Evolutionary conservation across 1,140 invertebrate species (phyloP).

Genomic region (Episyrphus balteatus): DNA sequence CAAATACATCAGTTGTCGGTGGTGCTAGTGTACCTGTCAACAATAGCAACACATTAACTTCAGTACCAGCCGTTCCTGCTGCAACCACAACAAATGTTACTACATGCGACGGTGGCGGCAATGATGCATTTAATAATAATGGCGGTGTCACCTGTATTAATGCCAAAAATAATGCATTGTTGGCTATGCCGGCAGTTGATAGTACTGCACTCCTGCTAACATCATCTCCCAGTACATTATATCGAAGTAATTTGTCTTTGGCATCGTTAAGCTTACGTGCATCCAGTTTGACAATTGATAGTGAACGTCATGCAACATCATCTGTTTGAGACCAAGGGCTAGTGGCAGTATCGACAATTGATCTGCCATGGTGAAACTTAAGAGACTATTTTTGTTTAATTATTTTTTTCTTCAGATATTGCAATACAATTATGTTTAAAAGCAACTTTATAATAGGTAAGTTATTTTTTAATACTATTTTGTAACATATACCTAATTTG

Average conservation of each 20-base stretch:
- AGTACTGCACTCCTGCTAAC: conserved; percentile 12
- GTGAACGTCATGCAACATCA: conserved; percentile 27
- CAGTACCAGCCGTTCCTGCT: conserved; percentile 1
- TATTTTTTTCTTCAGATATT: too few relatives aligned
- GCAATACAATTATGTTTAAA: too few relatives aligned
- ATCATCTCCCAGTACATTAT: conserved; percentile 15
- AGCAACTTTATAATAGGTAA: too few relatives aligned
- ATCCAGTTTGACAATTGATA: conserved; percentile 31
- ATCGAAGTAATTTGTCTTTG: conserved; percentile 29
- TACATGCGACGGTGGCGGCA: conserved; percentile 11
- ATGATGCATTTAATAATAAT: conserved; percentile 8
- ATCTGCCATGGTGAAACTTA: too few relatives aligned
- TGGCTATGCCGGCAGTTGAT: conserved; percentile 13
- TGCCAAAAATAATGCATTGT: conserved; percentile 4
- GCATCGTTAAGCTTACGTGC: conserved; percentile 30
- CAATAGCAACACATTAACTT: conserved; percentile 12
- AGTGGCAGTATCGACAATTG: too few relatives aligned
- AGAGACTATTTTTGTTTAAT: too few relatives aligned
- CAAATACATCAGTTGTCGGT: neutral
- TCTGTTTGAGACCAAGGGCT: conserved; percentile 17
- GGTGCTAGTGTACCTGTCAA: neutral
- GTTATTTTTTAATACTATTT: too few relatives aligned
- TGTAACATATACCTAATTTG: too few relatives aligned
- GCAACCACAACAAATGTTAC: conserved; percentile 3
- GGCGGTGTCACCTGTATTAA: neutral